Base-by-base conservation (phyloP, 2,113 vertebrate species). In the Phalacrocorax brasilianus region DNA sequence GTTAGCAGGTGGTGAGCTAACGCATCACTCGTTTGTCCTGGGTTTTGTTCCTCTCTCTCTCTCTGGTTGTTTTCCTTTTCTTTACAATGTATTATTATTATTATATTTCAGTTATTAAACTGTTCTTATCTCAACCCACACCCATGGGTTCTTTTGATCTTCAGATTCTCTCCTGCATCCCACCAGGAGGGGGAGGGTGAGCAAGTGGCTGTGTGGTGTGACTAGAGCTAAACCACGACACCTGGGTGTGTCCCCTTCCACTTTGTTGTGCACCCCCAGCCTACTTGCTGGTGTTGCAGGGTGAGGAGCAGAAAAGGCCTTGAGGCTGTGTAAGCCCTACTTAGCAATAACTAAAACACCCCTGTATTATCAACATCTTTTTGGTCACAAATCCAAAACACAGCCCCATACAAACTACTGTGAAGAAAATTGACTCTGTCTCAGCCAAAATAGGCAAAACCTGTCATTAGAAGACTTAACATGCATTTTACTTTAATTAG, bases 211-310 rank as follows among this genome's bases (percentile, higher is more conserved):
- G 52, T 53, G 52, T 53, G 52, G 27, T 53, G 52, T 16, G 6
- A 30, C 28, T 55, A 16, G 52, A 16, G 52, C 26, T 55, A 55
- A 55, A 55, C 52, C 52, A 18, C 27, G 6, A 55, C 52, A 30
- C 52, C 27, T 55, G 52, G 28, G 30, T 72, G 18, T 52, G 26
- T 23, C 24, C 16, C 24, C 22, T 73, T 14, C n/a, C 14, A 58
- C 0, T 7, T 35, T 10, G 2, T 9, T 50, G 24, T 32, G 23
- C 13, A 73, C 1, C 7, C 11, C 6, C 4, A 30, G 15, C 9
- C 12, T 66, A 3, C 58, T 65, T 2, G 0, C 24, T 83, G 42
- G 5, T 23, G 21, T 21, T 8, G 8, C 15, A 13, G 18, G 5
- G 8, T 44, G 47, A 65, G 22, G 16, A 58, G 18, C 49, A 88